Base-by-base conservation (phyloP, 2,797 vertebrate genomes). In the Triplophysa bombifrons region DNA sequence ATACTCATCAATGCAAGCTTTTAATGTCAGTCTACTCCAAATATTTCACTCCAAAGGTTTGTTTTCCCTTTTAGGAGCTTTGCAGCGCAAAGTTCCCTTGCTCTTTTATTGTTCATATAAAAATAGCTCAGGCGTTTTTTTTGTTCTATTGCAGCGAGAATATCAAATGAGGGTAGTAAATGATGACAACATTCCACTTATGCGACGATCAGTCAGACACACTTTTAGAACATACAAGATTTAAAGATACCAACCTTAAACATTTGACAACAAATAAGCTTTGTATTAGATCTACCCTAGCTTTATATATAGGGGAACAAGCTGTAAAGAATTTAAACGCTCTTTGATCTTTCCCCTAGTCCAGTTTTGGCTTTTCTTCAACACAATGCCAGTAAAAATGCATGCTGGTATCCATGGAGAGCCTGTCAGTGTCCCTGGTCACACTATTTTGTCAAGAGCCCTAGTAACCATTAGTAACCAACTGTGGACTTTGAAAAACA, bases 381-480 rank as follows among this genome's bases (percentile, higher is more conserved):
- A 79, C 72, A 76, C 10, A 61, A 56, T 44, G 44, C 56, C 30
- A 55, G 7, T 77, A 63, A 58, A 78, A 71, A 84, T 63, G 60
- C 61, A 73, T 78, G 76, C 46, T 73, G 63, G 87, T 88, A 67
- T 72, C 83, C 81, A 87, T 84, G 83, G 83, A 75, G 77, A 87
- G 72, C 50, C 68, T 60, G 71, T 50, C 73, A 79, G 73, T 80
- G 80, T 66, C 81, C 74, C 76, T 83, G 72, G 61, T 84, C 69
- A 76, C 82, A 81, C 82, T 81, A 80, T 69, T 83, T 83, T 77
- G 83, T 80, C 83, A 73, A 63, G 70, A 78, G 68, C 67, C 68
- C 46, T 27, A 67, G 88, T 87, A 83, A 78, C 88, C 78, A 70
- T 10, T 84, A 81, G 87, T 78, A 82, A 88, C 87, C 50, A 61